Evolutionary conservation across 1,140 invertebrate species (phyloP), one percentile per base, ranked within the genome.

Genomic region (Caenorhabditis inopinata): DNA sequence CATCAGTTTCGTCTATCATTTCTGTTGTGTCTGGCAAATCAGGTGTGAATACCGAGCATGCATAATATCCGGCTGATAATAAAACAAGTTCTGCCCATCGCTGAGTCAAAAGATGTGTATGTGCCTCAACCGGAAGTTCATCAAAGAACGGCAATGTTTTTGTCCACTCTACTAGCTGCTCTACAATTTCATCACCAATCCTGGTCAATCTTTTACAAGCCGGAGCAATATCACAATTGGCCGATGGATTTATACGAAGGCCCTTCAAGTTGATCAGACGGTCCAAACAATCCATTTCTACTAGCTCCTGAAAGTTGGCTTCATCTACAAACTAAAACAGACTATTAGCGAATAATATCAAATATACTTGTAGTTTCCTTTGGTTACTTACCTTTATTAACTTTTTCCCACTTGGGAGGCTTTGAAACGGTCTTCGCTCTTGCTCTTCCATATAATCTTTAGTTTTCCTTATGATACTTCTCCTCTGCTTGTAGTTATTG

Each of bases 131-230:
- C 27, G 95, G 95, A 83, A 97, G 92, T 90, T 97, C 95, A 88
- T 93, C 91, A 89, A 97, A 97, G 90, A 98, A 98, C 38, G 96
- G 96, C 89, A 98, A 90, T 89, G 95, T 92, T 90, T 96, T 96
- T 84, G 96, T 97, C 96, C 96, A 98, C 90, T 96, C 95, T 78
- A 98, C 95, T 90, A 98, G 92, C 90, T 97, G 96, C 91, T 95
- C 87, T 14, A 88, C 85, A 35, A 88, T 89, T 81, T 89, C 88
- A 74, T 88, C 87, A 0, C 88, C 80, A 16, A 81, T 81, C 48
- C 80, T 47, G n/a, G 27, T 62, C 4, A 81, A 27, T 35, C 80
- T n/a, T 32, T 81, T 78, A 35, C 80, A 81, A n/a, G 80, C 74
- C 7, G 74, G 74, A 12, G 74, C 75, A n/a, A 76, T 49, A 51